Percentiles rank a stretch among this genome's conserved stretches.
phyloP scores from a whole-genome alignment of 2,797 vertebrate genomes.

The Clarias pachynema region DNA sequence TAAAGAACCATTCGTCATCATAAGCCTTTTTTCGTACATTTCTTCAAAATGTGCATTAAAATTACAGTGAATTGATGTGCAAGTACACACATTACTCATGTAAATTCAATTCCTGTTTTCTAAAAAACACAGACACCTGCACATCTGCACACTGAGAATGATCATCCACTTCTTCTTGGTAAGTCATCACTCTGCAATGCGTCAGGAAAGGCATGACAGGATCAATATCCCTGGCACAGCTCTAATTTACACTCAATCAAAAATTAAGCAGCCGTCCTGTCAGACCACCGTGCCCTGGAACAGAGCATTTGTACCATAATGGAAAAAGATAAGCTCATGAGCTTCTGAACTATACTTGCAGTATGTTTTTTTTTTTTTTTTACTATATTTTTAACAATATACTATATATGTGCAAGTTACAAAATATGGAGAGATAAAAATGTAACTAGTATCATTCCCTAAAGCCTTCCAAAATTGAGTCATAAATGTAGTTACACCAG shows the following conservation, averaged over 20 bases:
- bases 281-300: constrained; percentile 7
- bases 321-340: background rate
- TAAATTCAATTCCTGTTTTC: constrained; percentile 10
- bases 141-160: constrained; percentile 21
- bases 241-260: constrained; percentile 75
- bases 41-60: background rate
- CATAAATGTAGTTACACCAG: background rate
- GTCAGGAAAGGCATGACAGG: constrained; percentile 76
- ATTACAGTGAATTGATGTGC: background rate
- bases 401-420: background rate
- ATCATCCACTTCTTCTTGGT: constrained; percentile 45
- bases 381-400: background rate
- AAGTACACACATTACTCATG: background rate
- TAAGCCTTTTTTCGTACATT: background rate
- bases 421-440: background rate
- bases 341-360: background rate
- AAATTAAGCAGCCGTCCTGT: constrained; percentile 64
- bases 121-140: constrained; percentile 35
- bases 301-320: constrained; percentile 3
- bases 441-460: background rate
- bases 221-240: constrained; percentile 78
- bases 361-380: background rate
- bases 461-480: background rate
- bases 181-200: constrained; percentile 76
- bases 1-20: background rate